phyloP scores from a whole-genome alignment of 1,140 invertebrate genomes.

The Samia ricini region DNA sequence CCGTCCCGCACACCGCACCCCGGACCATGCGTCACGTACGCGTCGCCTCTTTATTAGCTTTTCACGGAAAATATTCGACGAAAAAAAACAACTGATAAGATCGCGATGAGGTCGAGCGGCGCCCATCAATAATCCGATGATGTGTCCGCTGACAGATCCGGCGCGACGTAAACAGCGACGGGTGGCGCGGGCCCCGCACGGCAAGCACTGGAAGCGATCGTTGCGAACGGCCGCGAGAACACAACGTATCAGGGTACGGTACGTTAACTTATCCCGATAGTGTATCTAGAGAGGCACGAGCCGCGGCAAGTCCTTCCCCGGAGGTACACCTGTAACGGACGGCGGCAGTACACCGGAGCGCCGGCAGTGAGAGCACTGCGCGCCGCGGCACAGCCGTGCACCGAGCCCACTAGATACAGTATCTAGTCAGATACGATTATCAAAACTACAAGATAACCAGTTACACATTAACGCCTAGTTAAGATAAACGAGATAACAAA shows the following conservation, averaged over 20 bases:
- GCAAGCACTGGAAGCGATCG: conserved; percentile 2
- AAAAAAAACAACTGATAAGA: conserved; percentile 73
- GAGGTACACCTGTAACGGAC: conserved; percentile 41
- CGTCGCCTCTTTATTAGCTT: conserved; percentile 52
- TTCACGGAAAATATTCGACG: conserved; percentile 66
- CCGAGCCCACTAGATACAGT: conserved; percentile 55
- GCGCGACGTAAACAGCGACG: conserved; percentile 26
- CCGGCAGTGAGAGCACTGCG: conserved; percentile 13
- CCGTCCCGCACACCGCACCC: conserved; percentile 15
- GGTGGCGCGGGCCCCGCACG: conserved; percentile 7
- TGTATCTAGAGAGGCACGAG: conserved; percentile 29
- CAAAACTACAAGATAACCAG: conserved; percentile 66
- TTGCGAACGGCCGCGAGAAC: conserved; percentile 1
- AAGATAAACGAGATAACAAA: conserved; percentile 75
- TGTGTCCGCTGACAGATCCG: conserved; percentile 53
- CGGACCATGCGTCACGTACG: too few species aligned
- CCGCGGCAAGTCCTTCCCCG: not conserved
- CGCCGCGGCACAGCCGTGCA: conserved; percentile 37
- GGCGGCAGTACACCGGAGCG: conserved; percentile 32
- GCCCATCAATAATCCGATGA: conserved; percentile 68
- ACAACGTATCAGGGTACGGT: conserved; percentile 3
- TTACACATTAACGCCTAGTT: conserved; percentile 70
- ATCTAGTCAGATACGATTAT: conserved; percentile 69
- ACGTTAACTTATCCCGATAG: conserved; percentile 24
- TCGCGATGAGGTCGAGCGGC: conserved; percentile 63